Percentiles rank a stretch among this genome's conserved stretches.
Evolutionary conservation across 2,113 vertebrate genomes (phyloP).

Genomic region (Urocolius indicus): DNA sequence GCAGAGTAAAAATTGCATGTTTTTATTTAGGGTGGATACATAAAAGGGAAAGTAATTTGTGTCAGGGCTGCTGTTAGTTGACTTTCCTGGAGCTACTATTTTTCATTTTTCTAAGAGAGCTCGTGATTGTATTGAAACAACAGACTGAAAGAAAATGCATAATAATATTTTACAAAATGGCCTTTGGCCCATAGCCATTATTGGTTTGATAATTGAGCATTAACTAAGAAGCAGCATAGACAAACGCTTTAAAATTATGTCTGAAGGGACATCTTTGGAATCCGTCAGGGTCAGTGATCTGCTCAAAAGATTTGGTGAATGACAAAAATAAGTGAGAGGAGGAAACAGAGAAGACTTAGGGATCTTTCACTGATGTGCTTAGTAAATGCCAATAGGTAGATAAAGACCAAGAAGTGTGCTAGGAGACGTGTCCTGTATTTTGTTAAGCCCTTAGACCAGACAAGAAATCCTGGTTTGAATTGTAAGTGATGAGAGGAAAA

Average conservation of each 20-base stretch:
- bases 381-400: not conserved
- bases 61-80: not conserved
- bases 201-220: not conserved
- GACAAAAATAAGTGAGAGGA: not conserved
- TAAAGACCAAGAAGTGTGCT: not conserved
- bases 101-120: not conserved
- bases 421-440: not conserved
- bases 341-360: not conserved
- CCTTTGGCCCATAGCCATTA: not conserved
- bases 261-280: not conserved
- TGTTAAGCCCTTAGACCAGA: not conserved
- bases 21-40: fast-evolving
- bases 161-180: not conserved
- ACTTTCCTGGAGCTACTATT: not conserved
- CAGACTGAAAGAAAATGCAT: not conserved
- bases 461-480: not conserved
- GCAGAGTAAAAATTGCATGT: not conserved
- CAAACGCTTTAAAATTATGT: not conserved
- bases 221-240: not conserved
- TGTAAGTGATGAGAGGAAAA: not conserved
- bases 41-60: fast-evolving
- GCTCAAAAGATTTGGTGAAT: not conserved
- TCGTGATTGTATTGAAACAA: not conserved
- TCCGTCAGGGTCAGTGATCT: not conserved
- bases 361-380: not conserved